phyloP scores from a whole-genome alignment of 2,888 invertebrate genomes.

The Sminthurinus aureus region DNA sequence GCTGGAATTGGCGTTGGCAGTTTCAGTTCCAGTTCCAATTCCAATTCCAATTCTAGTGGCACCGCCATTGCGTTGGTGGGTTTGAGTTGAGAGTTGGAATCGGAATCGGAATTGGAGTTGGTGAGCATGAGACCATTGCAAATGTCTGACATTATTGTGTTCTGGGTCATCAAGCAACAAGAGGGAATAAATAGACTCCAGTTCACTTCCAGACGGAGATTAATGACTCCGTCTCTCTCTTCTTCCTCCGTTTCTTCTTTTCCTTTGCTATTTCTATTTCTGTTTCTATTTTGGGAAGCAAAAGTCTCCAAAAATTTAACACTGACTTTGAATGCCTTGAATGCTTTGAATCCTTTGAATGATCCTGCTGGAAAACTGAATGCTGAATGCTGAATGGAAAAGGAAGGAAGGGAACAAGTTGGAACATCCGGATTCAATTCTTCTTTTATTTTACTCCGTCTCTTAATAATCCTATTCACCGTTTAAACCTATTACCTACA shows the following conservation, averaged over 20 bases:
- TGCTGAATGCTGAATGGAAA: not conserved
- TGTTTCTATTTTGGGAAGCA: slow-evolving; percentile 1
- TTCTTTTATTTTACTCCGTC: slow-evolving; percentile 5
- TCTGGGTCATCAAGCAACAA: slow-evolving; percentile 60
- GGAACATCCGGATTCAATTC: slow-evolving; percentile 20
- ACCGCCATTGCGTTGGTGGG: not conserved
- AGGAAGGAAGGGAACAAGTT: not conserved
- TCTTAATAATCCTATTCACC: not conserved
- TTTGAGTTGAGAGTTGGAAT: slow-evolving; percentile 2
- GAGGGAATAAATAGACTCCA: slow-evolving; percentile 60
- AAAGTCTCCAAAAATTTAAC: slow-evolving; percentile 42
- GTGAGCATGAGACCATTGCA: slow-evolving; percentile 57
- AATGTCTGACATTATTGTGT: slow-evolving; percentile 60
- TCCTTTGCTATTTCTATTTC: not conserved
- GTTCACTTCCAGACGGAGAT: slow-evolving; percentile 59
- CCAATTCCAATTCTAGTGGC: no score
- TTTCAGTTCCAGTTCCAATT: no score
- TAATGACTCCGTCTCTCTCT: slow-evolving; percentile 51
- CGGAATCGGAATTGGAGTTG: slow-evolving; percentile 34
- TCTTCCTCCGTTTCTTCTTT: not conserved
- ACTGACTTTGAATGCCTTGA: slow-evolving; percentile 34
- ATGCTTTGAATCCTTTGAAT: slow-evolving; percentile 3
- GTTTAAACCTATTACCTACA: no score
- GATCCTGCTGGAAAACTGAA: not conserved
- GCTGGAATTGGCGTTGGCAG: no score